phyloP scores from a whole-genome alignment of 1,140 invertebrate genomes.

The Radopholus similis region DNA sequence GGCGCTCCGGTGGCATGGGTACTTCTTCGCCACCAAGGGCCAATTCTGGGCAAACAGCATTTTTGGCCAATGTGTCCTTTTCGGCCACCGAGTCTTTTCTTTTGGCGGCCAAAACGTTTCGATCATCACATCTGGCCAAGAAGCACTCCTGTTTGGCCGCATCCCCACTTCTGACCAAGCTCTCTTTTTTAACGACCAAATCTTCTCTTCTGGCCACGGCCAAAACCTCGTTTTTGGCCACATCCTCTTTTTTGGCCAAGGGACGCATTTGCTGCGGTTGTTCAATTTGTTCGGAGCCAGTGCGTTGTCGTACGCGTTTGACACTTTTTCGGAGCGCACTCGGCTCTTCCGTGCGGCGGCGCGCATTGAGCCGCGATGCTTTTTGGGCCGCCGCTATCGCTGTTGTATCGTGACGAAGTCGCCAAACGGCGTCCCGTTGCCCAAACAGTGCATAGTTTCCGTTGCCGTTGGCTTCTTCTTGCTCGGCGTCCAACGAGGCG shows the following conservation, averaged over 20 bases:
- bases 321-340: constrained; percentile 1
- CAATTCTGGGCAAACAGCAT: too few relatives aligned
- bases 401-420: background rate
- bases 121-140: background rate
- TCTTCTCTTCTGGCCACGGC: background rate
- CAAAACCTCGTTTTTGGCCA: background rate
- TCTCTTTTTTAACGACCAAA: background rate
- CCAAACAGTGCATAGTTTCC: background rate
- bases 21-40: too few relatives aligned
- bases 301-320: background rate
- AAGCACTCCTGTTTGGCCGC: background rate
- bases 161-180: background rate
- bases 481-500: background rate
- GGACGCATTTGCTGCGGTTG: background rate
- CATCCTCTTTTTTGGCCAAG: background rate
- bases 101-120: background rate
- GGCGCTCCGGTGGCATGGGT: too few relatives aligned
- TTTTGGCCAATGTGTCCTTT: too few relatives aligned
- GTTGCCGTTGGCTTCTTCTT: background rate
- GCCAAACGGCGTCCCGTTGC: background rate
- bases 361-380: background rate
- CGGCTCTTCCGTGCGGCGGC: constrained; percentile 16
- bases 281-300: background rate
- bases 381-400: background rate
- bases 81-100: too few relatives aligned